Percentiles rank a stretch among this genome's conserved stretches.
Evolutionary conservation across 2,888 invertebrate species (phyloP).

Genomic region (Stenichneumon culpator): DNA sequence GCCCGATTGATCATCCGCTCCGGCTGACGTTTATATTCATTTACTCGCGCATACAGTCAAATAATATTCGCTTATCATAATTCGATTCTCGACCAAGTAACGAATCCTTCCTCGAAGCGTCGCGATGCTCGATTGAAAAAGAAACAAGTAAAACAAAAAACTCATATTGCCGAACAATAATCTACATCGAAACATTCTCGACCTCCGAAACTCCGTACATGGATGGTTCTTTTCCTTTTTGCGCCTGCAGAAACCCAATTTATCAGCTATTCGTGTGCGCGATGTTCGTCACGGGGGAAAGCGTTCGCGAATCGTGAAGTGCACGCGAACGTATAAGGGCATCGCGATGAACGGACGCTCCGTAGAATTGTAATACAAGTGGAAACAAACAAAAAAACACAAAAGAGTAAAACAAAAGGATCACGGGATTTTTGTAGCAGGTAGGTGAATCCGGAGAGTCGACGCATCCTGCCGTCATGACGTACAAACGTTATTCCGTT

Average conservation of each 20-base stretch:
- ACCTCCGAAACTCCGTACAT: conserved; percentile 17
- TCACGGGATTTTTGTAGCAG: not conserved
- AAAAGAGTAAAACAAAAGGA: not conserved
- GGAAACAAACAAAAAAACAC: not conserved
- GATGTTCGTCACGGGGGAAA: conserved; percentile 47
- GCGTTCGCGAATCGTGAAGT: conserved; percentile 18
- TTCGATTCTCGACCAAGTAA: not conserved
- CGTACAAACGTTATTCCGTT: not conserved
- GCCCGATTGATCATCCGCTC: conserved; percentile 53
- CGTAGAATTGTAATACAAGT: conserved; percentile 16
- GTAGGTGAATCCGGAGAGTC: conserved; percentile 22
- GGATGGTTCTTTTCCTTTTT: conserved; percentile 40
- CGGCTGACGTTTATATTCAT: conserved; percentile 53
- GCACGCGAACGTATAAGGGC: not conserved
- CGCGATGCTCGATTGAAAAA: not conserved
- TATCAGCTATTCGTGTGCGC: conserved; percentile 23
- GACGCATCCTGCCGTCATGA: not conserved
- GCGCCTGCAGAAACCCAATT: not conserved
- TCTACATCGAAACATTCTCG: conserved; percentile 9
- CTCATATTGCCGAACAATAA: not conserved
- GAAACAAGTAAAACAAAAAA: not conserved
- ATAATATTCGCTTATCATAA: not conserved
- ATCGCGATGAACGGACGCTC: conserved; percentile 49
- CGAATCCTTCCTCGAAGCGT: not conserved
- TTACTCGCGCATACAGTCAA: not conserved